Conservation (phyloP, 2,113 vertebrate genomes). For the Stigmatopora argus region DNA sequence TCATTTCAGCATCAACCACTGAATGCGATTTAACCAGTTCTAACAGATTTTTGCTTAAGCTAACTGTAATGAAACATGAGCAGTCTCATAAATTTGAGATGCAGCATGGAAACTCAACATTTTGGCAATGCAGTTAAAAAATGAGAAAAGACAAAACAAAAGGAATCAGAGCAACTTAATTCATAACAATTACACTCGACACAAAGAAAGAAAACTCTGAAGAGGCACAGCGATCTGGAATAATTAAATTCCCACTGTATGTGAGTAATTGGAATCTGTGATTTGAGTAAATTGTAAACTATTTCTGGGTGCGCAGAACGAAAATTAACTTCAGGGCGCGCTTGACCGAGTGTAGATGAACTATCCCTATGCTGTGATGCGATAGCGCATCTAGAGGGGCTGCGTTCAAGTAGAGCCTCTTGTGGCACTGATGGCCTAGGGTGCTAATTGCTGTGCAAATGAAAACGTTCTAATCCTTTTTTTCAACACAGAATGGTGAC, state of each 20-base stretch:
- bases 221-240: background rate
- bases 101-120: background rate
- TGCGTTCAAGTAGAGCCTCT: conserved; percentile 14
- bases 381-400: background rate
- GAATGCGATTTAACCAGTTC: background rate
- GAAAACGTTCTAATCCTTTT: conserved; percentile 2
- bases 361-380: background rate
- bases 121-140: background rate
- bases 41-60: background rate
- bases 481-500: background rate
- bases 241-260: background rate
- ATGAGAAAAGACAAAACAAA: background rate
- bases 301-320: conserved; percentile 1
- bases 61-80: background rate
- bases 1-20: background rate
- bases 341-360: conserved; percentile 3
- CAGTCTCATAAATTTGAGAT: background rate
- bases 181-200: background rate
- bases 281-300: conserved; percentile 7
- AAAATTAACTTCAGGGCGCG: conserved; percentile 4
- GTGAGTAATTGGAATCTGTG: background rate
- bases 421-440: conserved; percentile 16
- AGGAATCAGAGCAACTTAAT: background rate
- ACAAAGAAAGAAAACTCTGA: background rate
- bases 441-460: background rate